Evolutionary conservation across 1,140 invertebrate species (phyloP).

Genomic region (Tetraneura akinire): DNA sequence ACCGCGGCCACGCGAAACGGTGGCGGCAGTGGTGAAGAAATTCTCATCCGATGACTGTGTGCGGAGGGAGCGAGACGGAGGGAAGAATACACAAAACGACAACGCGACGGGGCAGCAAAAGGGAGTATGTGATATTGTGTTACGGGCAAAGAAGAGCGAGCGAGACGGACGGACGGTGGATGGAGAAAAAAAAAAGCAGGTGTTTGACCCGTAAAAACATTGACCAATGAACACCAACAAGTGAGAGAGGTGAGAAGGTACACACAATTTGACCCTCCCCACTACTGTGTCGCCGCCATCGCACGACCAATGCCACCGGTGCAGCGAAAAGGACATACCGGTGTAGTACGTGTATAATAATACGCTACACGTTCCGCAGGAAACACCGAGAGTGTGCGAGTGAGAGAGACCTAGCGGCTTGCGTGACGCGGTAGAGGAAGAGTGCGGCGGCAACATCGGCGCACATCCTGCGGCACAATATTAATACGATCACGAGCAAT

Average conservation of each 20-base stretch:
- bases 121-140: not conserved
- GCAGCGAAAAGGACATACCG: conserved; percentile 43
- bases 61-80: not conserved
- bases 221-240: conserved; percentile 52
- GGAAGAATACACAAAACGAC: not conserved
- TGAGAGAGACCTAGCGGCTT: not conserved
- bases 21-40: not conserved
- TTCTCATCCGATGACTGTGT: conserved; percentile 22
- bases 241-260: conserved; percentile 51
- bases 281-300: not conserved
- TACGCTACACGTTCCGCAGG: not conserved
- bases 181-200: conserved; percentile 45
- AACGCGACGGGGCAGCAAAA: conserved; percentile 13
- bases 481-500: conserved; percentile 36
- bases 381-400: not conserved
- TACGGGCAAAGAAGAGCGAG: not conserved
- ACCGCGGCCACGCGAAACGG: too few species aligned
- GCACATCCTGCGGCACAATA: conserved; percentile 40
- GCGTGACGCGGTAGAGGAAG: not conserved
- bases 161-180: conserved; percentile 18
- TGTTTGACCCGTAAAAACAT: conserved; percentile 51
- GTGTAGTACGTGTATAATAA: too few species aligned
- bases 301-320: not conserved
- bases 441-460: not conserved
- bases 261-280: conserved; percentile 50